phyloP scores from a whole-genome alignment of 2,888 invertebrate genomes.

The Micropterix aruncella region DNA sequence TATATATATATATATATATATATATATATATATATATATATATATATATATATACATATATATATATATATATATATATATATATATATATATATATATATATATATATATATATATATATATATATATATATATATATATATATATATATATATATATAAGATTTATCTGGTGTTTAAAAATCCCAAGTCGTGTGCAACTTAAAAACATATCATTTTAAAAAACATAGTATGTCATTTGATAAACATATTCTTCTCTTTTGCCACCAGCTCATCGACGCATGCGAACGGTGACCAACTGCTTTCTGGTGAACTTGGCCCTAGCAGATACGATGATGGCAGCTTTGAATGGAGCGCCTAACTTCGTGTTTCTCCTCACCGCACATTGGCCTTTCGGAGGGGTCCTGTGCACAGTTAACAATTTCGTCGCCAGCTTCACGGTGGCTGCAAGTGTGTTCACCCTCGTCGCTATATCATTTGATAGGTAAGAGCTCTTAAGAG shows the following conservation, averaged over 20 bases:
- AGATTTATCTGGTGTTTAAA: no score
- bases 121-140: no score
- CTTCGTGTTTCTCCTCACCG: constrained; percentile 72
- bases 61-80: no score
- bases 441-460: constrained; percentile 83
- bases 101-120: no score
- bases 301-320: constrained; percentile 76
- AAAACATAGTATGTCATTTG: no score
- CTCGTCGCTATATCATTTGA: constrained; percentile 86
- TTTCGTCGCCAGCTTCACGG: constrained; percentile 81
- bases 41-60: no score
- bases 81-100: no score
- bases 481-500: constrained; percentile 69
- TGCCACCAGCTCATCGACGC: constrained; percentile 53
- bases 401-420: constrained; percentile 77
- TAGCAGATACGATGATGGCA: constrained; percentile 77
- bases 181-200: no score
- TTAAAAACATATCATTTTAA: no score
- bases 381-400: constrained; percentile 79
- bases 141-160: no score
- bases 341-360: constrained; percentile 78
- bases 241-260: constrained; percentile 4
- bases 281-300: constrained; percentile 87
- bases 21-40: no score
- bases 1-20: no score